phyloP scores from a whole-genome alignment of 2,888 invertebrate species.

The Yponomeuta evonymella region DNA sequence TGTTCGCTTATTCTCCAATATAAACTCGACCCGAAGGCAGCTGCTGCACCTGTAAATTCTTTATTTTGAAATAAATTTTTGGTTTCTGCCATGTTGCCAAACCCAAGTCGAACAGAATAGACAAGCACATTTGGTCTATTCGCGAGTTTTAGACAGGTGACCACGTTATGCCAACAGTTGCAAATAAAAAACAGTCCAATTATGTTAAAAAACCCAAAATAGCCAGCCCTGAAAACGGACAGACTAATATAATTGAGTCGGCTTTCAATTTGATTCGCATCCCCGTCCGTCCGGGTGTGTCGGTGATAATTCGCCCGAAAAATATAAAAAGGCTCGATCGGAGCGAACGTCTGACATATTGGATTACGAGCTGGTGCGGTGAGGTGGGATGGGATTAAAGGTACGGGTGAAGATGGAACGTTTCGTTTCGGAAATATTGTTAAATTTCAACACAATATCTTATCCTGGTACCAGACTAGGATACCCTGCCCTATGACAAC shows the following conservation, averaged over 20 bases:
- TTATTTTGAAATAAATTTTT: too few species aligned
- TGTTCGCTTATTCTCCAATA: too few species aligned
- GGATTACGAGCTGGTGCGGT: constrained; percentile 47
- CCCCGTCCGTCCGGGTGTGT: constrained; percentile 67
- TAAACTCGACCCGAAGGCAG: too few species aligned
- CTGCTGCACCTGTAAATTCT: too few species aligned
- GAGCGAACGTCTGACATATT: constrained; percentile 67
- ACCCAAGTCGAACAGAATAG: too few species aligned
- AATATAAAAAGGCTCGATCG: constrained; percentile 68
- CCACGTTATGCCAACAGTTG: background rate
- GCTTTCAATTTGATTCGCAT: constrained; percentile 75
- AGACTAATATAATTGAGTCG: constrained; percentile 71
- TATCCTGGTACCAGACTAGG: too few species aligned
- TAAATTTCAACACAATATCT: background rate
- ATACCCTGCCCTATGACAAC: too few species aligned
- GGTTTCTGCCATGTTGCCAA: too few species aligned
- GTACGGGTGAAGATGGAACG: too few species aligned
- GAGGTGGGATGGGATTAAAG: too few species aligned
- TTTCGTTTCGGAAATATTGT: background rate
- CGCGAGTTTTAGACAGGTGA: too few species aligned
- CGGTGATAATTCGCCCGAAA: constrained; percentile 74
- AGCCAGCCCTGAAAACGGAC: constrained; percentile 50
- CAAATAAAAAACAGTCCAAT: background rate
- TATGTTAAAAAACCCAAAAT: constrained; percentile 7
- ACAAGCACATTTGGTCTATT: too few species aligned